Evolutionary conservation across 2,797 vertebrate genomes (phyloP), one percentile per base, ranked within the genome.

Genomic region (Sphaeramia orbicularis): DNA sequence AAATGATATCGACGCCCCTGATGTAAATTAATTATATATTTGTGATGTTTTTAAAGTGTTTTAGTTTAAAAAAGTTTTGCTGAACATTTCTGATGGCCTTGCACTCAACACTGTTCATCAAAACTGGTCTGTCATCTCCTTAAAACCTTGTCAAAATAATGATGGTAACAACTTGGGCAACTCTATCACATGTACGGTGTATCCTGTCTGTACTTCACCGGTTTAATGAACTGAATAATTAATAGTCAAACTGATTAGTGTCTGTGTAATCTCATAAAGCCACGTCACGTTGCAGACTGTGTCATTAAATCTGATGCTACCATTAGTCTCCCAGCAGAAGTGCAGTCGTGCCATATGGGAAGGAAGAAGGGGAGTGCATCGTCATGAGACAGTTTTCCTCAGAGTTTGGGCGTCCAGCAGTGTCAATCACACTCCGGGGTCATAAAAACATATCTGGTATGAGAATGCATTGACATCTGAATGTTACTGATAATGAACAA

Each of bases 401-500:
- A 49, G 45, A 68, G 27, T 2, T 64, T 42, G 35, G 44, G 10
- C 21, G 5, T 12, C 8, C 45, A 35, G 38, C 18, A 21, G 47
- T 30, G 19, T 54, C 35, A 18, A 4, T 52, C 11, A 21, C 14
- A 21, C 45, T 56, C 51, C 38, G 15, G 53, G 59, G 47, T 76
- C 51, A 38, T 24, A 4, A 43, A 68, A 70, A 14, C 47, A 14
- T 10, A 41, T 74, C 64, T 73, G 81, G 57, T 71, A 27, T 78
- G 73, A 76, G 68, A 78, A 64, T 32, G 40, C 41, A 14, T 21
- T 77, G 45, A 57, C 63, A 66, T 60, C 27, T 42, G 30, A 76
- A 72, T 70, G 51, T 62, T 72, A 81, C 35, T 67, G 69, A 71
- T 64, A 4, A 54, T 67, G 68, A 91, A 91, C 88, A 92, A 88